phyloP scores from a whole-genome alignment of 2,797 vertebrate genomes.

The Luscinia megarhynchos region DNA sequence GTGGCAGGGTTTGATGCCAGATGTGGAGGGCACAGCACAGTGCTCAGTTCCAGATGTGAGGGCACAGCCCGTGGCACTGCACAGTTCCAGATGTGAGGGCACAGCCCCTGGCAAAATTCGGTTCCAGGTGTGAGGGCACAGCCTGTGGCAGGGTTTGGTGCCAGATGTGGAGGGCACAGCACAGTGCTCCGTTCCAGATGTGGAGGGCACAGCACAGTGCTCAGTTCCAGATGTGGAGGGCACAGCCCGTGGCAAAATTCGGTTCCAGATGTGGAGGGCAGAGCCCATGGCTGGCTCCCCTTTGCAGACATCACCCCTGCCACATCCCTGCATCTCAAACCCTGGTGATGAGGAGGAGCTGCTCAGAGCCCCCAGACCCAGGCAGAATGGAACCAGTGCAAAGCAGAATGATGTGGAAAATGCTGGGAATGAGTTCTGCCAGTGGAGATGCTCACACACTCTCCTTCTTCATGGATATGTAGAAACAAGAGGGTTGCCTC shows the following conservation, averaged over 20 bases:
- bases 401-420: slow-evolving; percentile 21
- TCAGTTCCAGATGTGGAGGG: not conserved
- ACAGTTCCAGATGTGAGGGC: no score
- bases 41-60: not conserved
- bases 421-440: not conserved
- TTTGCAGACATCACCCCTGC: not conserved
- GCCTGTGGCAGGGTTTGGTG: no score
- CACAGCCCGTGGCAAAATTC: not conserved
- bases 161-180: not conserved
- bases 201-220: not conserved
- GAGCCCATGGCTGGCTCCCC: not conserved
- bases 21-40: not conserved
- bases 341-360: not conserved
- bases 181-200: not conserved
- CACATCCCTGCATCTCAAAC: not conserved
- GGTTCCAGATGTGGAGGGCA: not conserved
- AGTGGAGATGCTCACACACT: not conserved
- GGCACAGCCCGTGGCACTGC: not conserved
- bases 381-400: not conserved
- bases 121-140: not conserved
- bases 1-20: no score
- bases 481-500: slow-evolving; percentile 48
- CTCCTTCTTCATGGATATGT: slow-evolving; percentile 66
- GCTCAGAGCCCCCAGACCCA: not conserved
- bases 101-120: no score